These are phyloP conservation scores for Micoletzkya japonica DNA, from an alignment of 2,888 invertebrate genomes.

Conservation along the genomic window DNA sequence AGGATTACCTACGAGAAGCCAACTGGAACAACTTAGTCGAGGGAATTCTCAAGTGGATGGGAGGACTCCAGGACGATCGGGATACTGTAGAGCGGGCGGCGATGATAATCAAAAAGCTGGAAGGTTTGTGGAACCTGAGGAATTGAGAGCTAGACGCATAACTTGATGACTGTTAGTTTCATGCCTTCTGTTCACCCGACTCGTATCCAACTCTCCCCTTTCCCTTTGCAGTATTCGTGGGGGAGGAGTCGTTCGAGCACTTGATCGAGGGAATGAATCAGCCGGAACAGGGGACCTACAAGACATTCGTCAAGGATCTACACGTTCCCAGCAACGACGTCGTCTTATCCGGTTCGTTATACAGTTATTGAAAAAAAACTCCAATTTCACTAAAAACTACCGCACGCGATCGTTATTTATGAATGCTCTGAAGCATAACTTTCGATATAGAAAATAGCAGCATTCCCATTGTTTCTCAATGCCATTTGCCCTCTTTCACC, in stretches of 20 bases:
- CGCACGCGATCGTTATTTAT: too few relatives aligned
- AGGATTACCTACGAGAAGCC: conserved; percentile 14
- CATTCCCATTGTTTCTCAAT: too few relatives aligned
- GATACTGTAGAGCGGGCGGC: conserved; percentile 10
- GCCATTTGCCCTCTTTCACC: too few relatives aligned
- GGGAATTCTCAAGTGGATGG: conserved; percentile 20
- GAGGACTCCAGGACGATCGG: background rate
- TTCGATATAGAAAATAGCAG: too few relatives aligned
- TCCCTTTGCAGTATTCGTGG: conserved; percentile 51
- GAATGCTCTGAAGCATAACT: too few relatives aligned
- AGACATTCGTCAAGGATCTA: conserved; percentile 24
- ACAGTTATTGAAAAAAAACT: too few relatives aligned
- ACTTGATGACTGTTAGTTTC: too few relatives aligned
- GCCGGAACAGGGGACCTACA: conserved; percentile 25
- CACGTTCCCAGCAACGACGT: background rate
- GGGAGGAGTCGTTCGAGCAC: conserved; percentile 18
- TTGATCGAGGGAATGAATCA: conserved; percentile 17
- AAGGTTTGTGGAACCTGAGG: conserved; percentile 30
- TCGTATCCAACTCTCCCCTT: too few relatives aligned
- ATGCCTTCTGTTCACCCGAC: too few relatives aligned
- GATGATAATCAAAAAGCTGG: conserved; percentile 14
- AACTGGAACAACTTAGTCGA: conserved; percentile 21
- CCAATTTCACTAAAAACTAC: background rate
- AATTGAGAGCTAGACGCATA: background rate
- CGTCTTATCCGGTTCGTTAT: too few relatives aligned